Base-by-base conservation (phyloP, 2,888 invertebrate genomes). In the Cataglyphis rosenhaueri region DNA sequence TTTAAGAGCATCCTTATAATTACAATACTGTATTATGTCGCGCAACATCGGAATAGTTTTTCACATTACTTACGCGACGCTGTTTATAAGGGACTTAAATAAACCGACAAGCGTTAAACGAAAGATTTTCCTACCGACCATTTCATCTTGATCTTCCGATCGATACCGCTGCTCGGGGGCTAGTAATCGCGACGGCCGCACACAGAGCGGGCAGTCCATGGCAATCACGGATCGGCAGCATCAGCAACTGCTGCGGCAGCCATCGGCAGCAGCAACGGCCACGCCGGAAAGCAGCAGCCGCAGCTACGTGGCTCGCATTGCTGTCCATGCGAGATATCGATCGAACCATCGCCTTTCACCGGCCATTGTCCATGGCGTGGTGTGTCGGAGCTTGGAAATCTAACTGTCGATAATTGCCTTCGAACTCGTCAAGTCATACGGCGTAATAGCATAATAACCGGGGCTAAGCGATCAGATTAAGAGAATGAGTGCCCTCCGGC, bases 331-430 rank as follows among this genome's bases (percentile, higher is more conserved):
- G 88, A 90, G 92, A 91, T 92, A 92, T 91, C 91, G 89, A 92
- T 92, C 91, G 90, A 87, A 87, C 89, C 89, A 87, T 91, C 90
- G 92, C 93, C 93, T 93, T 93, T 93, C 93, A 92, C 92, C 90
- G 91, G 86, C 91, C 93, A 92, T 93, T 93, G 93, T 93, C 92
- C 92, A 90, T 81, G 74, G 75, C 76, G 71, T 64, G 73, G 83
- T 86, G 85, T 87, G 85, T 52, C 75, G 52, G 85, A 87, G 86
- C 83, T 85, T 89, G 88, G 88, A 92, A 92, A 93, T 92, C 90
- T 89, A 89, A 92, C 92, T 89, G 89, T 90, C 91, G 92, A 93
- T 93, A 92, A 93, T 93, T 93, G 92, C 91, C 91, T 90, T 86
- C 90, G 89, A 93, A 90, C 88, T 88, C 91, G 92, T 91, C 90